These are phyloP conservation scores for Eubasilissa regina DNA, from an alignment of 1,140 invertebrate genomes.

Conservation along the genomic window DNA sequence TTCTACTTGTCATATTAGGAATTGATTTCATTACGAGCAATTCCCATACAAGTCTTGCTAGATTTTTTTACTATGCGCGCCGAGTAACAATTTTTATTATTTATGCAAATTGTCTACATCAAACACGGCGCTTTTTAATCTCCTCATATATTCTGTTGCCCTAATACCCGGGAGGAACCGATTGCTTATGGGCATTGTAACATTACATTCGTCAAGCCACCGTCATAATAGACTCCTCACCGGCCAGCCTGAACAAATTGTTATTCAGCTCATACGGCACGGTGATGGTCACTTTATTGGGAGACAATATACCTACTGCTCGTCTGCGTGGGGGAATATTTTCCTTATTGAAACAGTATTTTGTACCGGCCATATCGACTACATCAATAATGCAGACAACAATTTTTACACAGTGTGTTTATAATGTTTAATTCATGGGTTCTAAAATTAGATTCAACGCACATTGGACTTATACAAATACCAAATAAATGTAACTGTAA, in stretches of 20 bases:
- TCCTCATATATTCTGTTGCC: slow-evolving; percentile 10
- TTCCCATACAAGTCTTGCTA: slow-evolving; percentile 40
- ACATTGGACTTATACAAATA: too few species aligned
- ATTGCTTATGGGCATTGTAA: slow-evolving; percentile 19
- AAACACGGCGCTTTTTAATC: slow-evolving; percentile 35
- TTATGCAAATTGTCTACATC: slow-evolving; percentile 41
- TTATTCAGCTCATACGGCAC: slow-evolving; percentile 51
- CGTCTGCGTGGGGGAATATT: slow-evolving; percentile 30
- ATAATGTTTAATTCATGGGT: slow-evolving; percentile 31
- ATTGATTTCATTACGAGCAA: slow-evolving; percentile 39
- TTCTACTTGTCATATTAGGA: slow-evolving; percentile 33
- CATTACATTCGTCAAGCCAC: slow-evolving; percentile 4
- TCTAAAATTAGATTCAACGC: slow-evolving; percentile 29
- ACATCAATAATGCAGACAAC: slow-evolving; percentile 35
- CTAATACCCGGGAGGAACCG: slow-evolving; percentile 35
- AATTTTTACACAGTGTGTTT: slow-evolving; percentile 33
- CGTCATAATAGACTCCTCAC: slow-evolving; percentile 20
- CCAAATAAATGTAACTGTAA: too few species aligned
- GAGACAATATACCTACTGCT: slow-evolving; percentile 26
- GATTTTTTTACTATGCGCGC: slow-evolving; percentile 37
- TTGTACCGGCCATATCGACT: slow-evolving; percentile 14
- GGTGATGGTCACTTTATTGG: slow-evolving; percentile 57
- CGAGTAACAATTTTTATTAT: slow-evolving; percentile 41
- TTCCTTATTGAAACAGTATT: slow-evolving; percentile 46
- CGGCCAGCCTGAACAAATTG: slow-evolving; percentile 42